phyloP scores from a whole-genome alignment of 2,113 vertebrate species.

The Speoplatyrhinus poulsoni region DNA sequence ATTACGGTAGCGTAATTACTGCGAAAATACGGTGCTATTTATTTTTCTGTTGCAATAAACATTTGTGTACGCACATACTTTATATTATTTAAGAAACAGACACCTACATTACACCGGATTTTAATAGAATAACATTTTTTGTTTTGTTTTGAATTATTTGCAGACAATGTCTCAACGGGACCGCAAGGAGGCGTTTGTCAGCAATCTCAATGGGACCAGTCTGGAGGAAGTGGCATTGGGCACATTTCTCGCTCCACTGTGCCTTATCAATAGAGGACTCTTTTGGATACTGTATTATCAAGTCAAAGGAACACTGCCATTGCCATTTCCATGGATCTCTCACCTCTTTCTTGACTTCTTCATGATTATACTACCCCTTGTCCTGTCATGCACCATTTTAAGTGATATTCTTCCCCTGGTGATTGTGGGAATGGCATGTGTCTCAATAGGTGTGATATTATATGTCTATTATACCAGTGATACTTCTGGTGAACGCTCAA shows the following conservation, averaged over 20 bases:
- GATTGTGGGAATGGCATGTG: constrained; percentile 49
- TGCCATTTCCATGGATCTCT: constrained; percentile 61
- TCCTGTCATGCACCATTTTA: constrained; percentile 84
- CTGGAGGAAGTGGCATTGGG: constrained; percentile 83
- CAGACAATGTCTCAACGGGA: constrained; percentile 84
- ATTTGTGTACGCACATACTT: neutral
- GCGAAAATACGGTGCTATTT: constrained; percentile 6
- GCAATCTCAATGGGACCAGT: constrained; percentile 89
- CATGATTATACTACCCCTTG: constrained; percentile 79
- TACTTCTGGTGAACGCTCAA: constrained; percentile 20
- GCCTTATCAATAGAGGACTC: constrained; percentile 84
- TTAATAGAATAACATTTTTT: neutral
- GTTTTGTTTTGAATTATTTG: constrained; percentile 17
- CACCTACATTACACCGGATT: neutral
- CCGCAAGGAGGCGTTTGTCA: constrained; percentile 89
- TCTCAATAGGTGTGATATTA: constrained; percentile 63
- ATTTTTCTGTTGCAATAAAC: neutral
- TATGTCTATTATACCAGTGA: constrained; percentile 61
- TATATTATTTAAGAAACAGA: too few relatives aligned
- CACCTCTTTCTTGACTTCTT: constrained; percentile 84
- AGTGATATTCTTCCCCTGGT: constrained; percentile 72
- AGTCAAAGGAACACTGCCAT: constrained; percentile 55
- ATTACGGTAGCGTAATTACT: neutral
- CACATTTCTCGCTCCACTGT: constrained; percentile 80
- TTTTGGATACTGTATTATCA: constrained; percentile 77